Evolutionary conservation across 2,888 invertebrate species (phyloP).

Genomic region (Disparrhopalites patrizii): DNA sequence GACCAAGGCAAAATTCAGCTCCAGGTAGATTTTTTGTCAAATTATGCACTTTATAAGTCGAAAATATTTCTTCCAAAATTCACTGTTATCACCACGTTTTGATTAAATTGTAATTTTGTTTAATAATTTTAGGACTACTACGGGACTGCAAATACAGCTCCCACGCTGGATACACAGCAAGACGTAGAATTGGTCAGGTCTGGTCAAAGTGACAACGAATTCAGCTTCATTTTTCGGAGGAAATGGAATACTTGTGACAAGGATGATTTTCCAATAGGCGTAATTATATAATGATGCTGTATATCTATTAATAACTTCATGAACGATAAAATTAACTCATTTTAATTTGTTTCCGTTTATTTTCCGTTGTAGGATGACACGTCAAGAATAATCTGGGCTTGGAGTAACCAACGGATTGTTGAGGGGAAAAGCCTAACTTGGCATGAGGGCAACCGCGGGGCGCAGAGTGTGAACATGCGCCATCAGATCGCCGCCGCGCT

Average conservation of each 20-base stretch:
- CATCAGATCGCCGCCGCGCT: neutral
- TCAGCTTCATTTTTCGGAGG: conserved; percentile 50
- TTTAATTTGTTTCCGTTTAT: neutral
- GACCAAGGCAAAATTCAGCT: conserved; percentile 50
- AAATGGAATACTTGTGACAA: conserved; percentile 51
- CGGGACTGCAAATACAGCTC: conserved; percentile 42
- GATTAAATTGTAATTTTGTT: neutral
- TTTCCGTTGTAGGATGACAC: conserved; percentile 58
- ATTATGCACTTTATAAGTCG: neutral
- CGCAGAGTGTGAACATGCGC: conserved; percentile 62
- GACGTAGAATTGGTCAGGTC: conserved; percentile 49
- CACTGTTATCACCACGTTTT: neutral
- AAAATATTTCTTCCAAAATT: neutral
- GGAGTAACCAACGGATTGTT: conserved; percentile 20
- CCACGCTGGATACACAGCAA: conserved; percentile 49
- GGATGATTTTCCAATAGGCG: conserved; percentile 39
- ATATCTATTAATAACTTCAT: too few species aligned
- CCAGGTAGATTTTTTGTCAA: conserved; percentile 22
- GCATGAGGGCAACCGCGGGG: conserved; percentile 60
- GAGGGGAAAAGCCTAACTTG: conserved; percentile 53
- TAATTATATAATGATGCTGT: conserved; percentile 14
- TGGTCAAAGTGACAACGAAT: conserved; percentile 50
- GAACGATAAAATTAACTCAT: neutral
- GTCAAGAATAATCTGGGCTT: conserved; percentile 73
- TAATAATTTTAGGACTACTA: conserved; percentile 48